A percentile compares a stretch with the other conserved stretches of the same genome.
phyloP scores from a whole-genome alignment of 2,797 vertebrate genomes.

The Menidia menidia region DNA sequence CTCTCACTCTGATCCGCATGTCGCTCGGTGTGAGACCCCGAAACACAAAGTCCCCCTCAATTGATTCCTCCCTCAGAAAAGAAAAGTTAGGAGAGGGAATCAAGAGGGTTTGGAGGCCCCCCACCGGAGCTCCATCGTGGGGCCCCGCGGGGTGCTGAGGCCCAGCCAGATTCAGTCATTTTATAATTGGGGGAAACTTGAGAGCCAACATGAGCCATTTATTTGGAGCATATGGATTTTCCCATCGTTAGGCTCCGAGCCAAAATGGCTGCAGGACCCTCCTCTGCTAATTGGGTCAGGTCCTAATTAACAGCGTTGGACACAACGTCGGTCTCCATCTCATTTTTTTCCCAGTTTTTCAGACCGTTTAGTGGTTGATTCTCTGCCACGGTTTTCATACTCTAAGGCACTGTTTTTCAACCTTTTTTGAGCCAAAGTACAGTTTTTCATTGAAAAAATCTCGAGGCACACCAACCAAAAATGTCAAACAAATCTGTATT shows the following conservation, averaged over 20 bases:
- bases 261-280: conserved; percentile 74
- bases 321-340: conserved; percentile 63
- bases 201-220: conserved; percentile 73
- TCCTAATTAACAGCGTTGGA: conserved; percentile 74
- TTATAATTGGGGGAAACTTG: conserved; percentile 75
- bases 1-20: background rate
- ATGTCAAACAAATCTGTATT: too few relatives aligned
- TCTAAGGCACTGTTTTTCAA: too few relatives aligned
- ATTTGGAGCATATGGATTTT: conserved; percentile 84
- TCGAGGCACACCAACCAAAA: too few relatives aligned
- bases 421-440: too few relatives aligned
- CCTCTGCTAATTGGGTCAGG: conserved; percentile 77
- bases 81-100: conserved; percentile 42
- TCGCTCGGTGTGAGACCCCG: background rate
- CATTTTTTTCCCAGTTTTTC: conserved; percentile 45
- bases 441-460: too few relatives aligned
- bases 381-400: conserved; percentile 23
- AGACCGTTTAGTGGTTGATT: conserved; percentile 49
- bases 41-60: conserved; percentile 20
- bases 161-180: conserved; percentile 66
- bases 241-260: conserved; percentile 77
- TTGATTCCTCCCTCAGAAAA: conserved; percentile 24
- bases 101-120: conserved; percentile 47
- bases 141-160: conserved; percentile 53
- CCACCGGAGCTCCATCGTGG: conserved; percentile 50